A percentile compares a stretch with the other conserved stretches of the same genome.
These are phyloP conservation scores for Piezodorus guildinii DNA, from an alignment of 1,140 invertebrate genomes.

Conservation along the genomic window DNA sequence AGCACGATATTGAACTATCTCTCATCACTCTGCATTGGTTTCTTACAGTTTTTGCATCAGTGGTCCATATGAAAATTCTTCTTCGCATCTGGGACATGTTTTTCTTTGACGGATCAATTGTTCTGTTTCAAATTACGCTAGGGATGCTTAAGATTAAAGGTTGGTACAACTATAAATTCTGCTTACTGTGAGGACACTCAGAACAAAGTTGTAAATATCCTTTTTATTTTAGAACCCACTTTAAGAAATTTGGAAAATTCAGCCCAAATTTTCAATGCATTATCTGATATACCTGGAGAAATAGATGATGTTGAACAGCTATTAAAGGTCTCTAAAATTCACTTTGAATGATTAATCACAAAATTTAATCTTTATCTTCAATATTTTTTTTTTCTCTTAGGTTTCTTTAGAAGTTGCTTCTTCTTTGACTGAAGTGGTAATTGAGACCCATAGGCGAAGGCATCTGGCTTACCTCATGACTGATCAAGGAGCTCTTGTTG, in stretches of 20 bases:
- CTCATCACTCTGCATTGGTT: conserved; percentile 97
- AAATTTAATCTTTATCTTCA: neutral
- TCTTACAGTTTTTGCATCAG: conserved; percentile 92
- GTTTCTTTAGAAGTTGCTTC: conserved; percentile 46
- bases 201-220: too few species aligned
- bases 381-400: conserved; percentile 30
- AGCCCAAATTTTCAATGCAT: conserved; percentile 91
- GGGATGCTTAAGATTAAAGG: conserved; percentile 89
- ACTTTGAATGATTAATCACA: conserved; percentile 6
- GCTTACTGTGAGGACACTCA: too few species aligned
- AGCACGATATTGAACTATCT: conserved; percentile 92
- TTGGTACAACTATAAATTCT: conserved; percentile 26
- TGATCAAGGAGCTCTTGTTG: conserved; percentile 83
- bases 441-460: conserved; percentile 80
- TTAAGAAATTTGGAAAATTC: conserved; percentile 76
- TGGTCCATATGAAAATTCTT: conserved; percentile 94
- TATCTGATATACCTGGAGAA: conserved; percentile 88
- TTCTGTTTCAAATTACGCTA: conserved; percentile 91
- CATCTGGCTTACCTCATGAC: conserved; percentile 94
- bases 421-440: conserved; percentile 69
- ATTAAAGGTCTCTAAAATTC: conserved; percentile 42
- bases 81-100: conserved; percentile 95
- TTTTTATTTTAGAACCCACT: conserved; percentile 51
- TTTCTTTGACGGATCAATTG: conserved; percentile 87
- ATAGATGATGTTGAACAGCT: conserved; percentile 80